Percentiles rank a stretch among this genome's conserved stretches.
Evolutionary conservation across 30 jellyfish, hydroid and myxozoan species (phyloP).

Genomic region (Mastigias papua): DNA sequence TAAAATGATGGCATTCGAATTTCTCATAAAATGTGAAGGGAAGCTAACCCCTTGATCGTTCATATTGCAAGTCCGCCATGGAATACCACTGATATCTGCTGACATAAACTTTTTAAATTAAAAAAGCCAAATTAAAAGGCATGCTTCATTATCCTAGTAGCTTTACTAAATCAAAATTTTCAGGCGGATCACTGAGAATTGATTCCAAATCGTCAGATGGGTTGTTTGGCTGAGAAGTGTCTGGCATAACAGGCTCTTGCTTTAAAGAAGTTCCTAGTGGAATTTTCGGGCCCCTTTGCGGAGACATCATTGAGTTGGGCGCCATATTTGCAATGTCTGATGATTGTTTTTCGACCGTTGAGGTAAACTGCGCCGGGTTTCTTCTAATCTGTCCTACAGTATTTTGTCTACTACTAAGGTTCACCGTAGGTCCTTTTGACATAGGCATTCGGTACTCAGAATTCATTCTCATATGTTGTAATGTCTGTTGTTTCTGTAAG

Average conservation of each 20-base stretch:
- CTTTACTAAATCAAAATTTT: conserved; percentile 83
- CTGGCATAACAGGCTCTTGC: conserved; percentile 43
- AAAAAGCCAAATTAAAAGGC: background rate
- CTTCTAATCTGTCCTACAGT: conserved; percentile 49
- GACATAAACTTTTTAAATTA: conserved; percentile 14
- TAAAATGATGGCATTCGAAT: no score
- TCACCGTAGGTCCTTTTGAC: conserved; percentile 62
- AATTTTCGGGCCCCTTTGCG: conserved; percentile 36
- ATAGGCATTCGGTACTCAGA: conserved; percentile 57
- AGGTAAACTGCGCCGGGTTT: conserved; percentile 45
- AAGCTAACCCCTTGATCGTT: no score
- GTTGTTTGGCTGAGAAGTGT: conserved; percentile 25
- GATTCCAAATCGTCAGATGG: conserved; percentile 82
- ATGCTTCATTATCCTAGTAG: conserved; percentile 49
- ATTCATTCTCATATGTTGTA: conserved; percentile 59
- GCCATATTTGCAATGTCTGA: conserved; percentile 56
- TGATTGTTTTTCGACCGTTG: conserved; percentile 49
- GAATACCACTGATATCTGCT: background rate
- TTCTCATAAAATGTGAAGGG: no score
- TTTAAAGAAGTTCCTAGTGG: conserved; percentile 36
- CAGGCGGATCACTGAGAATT: conserved; percentile 85
- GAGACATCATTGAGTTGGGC: conserved; percentile 31
- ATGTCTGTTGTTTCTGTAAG: conserved; percentile 62
- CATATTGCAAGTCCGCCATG: background rate
- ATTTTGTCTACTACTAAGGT: conserved; percentile 40